Percentiles rank a stretch among this genome's conserved stretches.
These are phyloP conservation scores for Gymnobelideus leadbeateri DNA, from an alignment of 2,113 vertebrate genomes.

Conservation along the genomic window DNA sequence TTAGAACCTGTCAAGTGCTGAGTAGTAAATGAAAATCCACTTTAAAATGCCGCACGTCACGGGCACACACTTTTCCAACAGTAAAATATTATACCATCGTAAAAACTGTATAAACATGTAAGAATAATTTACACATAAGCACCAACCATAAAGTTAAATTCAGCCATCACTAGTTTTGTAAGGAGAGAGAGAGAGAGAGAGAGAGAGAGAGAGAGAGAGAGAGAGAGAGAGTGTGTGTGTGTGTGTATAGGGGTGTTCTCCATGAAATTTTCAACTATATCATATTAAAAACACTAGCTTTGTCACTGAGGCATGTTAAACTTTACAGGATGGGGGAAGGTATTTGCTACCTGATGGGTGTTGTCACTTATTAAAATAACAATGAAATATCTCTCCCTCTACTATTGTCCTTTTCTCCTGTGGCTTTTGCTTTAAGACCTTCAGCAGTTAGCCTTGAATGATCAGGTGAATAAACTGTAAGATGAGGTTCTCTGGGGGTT, in stretches of 20 bases:
- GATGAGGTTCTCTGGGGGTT: background rate
- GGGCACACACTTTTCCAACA: constrained; percentile 22
- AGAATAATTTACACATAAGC: constrained; percentile 26
- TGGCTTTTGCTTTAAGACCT: background rate
- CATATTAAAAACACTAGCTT: constrained; percentile 18
- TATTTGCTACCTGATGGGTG: background rate
- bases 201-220: too few relatives aligned
- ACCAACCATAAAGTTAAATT: constrained; percentile 37
- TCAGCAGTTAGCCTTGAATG: background rate
- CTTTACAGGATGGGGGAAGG: background rate
- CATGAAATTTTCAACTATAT: constrained; percentile 13
- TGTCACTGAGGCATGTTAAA: constrained; percentile 41
- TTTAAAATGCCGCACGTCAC: background rate
- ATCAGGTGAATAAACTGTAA: background rate
- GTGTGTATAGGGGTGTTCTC: background rate
- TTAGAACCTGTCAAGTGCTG: background rate
- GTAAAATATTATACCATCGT: constrained; percentile 33
- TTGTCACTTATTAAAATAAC: background rate
- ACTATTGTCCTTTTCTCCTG: background rate
- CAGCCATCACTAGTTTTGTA: background rate
- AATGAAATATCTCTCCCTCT: background rate
- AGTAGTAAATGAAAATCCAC: constrained; percentile 24
- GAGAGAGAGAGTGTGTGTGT: background rate
- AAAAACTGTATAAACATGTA: constrained; percentile 33
- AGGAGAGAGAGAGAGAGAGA: background rate